These are phyloP conservation scores for Limnephilus lunatus DNA, from an alignment of 2,888 invertebrate genomes.

Conservation along the genomic window DNA sequence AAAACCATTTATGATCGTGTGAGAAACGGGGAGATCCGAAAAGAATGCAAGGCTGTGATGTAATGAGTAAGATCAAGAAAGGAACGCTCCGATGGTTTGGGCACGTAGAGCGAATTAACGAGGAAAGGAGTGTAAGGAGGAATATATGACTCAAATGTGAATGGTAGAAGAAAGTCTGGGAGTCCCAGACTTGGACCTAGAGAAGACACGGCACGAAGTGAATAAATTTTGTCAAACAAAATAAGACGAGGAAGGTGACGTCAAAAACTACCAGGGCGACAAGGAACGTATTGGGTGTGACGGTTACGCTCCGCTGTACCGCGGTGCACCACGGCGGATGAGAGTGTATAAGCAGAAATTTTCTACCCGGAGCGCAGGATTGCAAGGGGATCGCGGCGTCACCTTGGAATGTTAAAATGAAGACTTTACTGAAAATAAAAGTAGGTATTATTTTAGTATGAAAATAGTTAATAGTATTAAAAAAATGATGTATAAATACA, in stretches of 20 bases:
- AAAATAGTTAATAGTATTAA: neutral
- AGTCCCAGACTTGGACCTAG: too few species aligned
- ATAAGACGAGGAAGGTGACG: conserved; percentile 50
- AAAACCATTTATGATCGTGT: too few species aligned
- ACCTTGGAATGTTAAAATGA: neutral
- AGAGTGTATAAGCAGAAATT: conserved; percentile 64
- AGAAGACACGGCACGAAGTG: too few species aligned
- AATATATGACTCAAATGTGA: too few species aligned
- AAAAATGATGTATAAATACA: neutral
- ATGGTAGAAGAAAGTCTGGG: too few species aligned
- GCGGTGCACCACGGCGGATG: neutral
- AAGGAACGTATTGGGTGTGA: neutral
- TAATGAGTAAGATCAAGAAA: too few species aligned
- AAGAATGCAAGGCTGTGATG: too few species aligned
- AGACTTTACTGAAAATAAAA: neutral
- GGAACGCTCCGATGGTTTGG: too few species aligned
- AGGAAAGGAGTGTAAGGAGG: too few species aligned
- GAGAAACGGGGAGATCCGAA: too few species aligned
- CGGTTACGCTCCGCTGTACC: neutral
- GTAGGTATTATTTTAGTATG: neutral
- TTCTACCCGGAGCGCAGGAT: conserved; percentile 67
- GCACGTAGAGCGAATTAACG: too few species aligned
- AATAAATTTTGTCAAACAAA: conserved; percentile 23
- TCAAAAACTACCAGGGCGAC: conserved; percentile 52
- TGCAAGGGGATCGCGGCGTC: neutral